These are phyloP conservation scores for Odiellus spinosus DNA, from an alignment of 2,888 invertebrate species.

Conservation along the genomic window DNA sequence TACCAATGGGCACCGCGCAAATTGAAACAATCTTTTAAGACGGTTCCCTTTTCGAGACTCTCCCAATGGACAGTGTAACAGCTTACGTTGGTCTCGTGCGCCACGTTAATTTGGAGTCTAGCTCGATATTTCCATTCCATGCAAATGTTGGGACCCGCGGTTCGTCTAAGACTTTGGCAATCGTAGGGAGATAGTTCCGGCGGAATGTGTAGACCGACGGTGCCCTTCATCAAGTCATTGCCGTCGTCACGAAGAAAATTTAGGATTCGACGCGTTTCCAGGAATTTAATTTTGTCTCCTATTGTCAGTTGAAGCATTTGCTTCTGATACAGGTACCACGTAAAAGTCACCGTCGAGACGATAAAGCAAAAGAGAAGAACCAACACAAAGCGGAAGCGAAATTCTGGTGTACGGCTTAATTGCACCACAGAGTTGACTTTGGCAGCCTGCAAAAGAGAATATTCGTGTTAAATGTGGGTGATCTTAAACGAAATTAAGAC, in stretches of 20 bases:
- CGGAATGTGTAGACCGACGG: conserved; percentile 17
- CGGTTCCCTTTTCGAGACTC: conserved; percentile 45
- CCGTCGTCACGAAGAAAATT: conserved; percentile 16
- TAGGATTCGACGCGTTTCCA: conserved; percentile 12
- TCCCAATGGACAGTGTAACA: conserved; percentile 77
- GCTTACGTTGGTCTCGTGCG: conserved; percentile 12
- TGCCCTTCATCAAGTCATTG: conserved; percentile 12
- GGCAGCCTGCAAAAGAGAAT: conserved; percentile 10
- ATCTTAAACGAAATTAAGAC: not conserved
- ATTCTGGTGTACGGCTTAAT: conserved; percentile 16
- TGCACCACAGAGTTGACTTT: conserved; percentile 14
- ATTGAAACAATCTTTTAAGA: conserved; percentile 62
- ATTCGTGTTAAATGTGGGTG: not conserved
- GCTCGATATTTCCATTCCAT: conserved; percentile 21
- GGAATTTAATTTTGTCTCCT: conserved; percentile 15
- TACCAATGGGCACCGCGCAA: conserved; percentile 32
- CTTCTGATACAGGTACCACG: conserved; percentile 18
- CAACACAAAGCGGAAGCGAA: conserved; percentile 18
- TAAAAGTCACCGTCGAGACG: conserved; percentile 14
- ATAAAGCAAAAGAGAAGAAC: conserved; percentile 15
- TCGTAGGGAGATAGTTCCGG: conserved; percentile 16
- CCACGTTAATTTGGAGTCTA: conserved; percentile 13
- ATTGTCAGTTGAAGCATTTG: conserved; percentile 15
- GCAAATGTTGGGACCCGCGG: conserved; percentile 12
- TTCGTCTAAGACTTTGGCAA: conserved; percentile 13